Conservation (phyloP, 2,113 vertebrate genomes). For the Bambusicola thoracicus region DNA sequence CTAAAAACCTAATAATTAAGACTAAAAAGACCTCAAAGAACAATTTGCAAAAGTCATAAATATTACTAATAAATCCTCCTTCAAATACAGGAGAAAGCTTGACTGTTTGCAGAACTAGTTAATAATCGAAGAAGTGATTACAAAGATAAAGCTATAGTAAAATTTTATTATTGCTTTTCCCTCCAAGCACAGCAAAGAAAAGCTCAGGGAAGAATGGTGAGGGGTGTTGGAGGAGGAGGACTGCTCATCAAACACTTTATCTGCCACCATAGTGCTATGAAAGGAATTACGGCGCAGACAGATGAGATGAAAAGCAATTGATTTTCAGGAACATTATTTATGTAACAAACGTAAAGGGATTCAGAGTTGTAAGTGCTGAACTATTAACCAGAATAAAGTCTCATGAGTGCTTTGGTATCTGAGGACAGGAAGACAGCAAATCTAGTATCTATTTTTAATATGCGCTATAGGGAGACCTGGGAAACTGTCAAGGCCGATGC, state of each 20-base stretch:
- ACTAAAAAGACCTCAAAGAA: background rate
- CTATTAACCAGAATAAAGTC: background rate
- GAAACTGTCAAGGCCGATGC: background rate
- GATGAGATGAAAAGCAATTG: background rate
- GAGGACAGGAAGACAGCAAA: background rate
- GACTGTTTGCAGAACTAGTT: background rate
- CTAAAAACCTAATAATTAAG: background rate
- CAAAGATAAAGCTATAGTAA: background rate
- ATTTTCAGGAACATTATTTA: background rate
- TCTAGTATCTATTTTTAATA: background rate
- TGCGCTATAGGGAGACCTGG: background rate
- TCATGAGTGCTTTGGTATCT: background rate
- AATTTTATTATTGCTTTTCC: background rate
- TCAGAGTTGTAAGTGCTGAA: background rate
- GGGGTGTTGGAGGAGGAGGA: background rate
- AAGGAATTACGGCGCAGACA: background rate
- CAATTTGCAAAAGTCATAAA: background rate
- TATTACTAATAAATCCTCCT: background rate
- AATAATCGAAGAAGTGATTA: conserved; percentile 5
- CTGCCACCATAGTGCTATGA: background rate
- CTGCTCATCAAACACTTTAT: background rate
- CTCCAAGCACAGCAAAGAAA: background rate
- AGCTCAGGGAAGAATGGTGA: background rate
- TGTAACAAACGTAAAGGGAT: background rate
- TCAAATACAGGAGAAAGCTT: background rate